These are phyloP conservation scores for Andrena hattorfiana DNA, from an alignment of 2,888 invertebrate species.

Conservation along the genomic window DNA sequence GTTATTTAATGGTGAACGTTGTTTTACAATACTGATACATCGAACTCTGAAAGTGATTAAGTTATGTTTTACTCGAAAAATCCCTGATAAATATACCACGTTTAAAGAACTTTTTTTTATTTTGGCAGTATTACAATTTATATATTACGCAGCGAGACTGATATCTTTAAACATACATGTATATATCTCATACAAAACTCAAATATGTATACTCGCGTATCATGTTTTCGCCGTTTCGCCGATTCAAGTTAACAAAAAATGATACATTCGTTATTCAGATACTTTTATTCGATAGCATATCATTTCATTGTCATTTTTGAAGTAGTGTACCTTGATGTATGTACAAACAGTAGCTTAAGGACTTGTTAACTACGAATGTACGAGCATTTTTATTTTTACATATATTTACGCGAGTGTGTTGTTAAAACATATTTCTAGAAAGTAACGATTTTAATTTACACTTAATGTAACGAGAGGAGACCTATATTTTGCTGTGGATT, in stretches of 20 bases:
- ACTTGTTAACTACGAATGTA: background rate
- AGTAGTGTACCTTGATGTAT: background rate
- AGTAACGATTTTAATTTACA: background rate
- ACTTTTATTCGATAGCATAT: background rate
- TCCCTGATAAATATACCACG: background rate
- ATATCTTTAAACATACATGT: conserved; percentile 10
- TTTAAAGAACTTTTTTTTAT: background rate
- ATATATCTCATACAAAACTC: background rate
- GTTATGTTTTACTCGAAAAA: background rate
- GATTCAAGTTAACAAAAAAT: background rate
- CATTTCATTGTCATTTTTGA: background rate
- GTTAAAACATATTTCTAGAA: conserved; percentile 7
- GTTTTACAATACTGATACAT: background rate
- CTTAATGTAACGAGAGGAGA: background rate
- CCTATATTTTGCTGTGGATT: background rate
- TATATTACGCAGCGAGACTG: conserved; percentile 17
- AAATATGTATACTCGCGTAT: background rate
- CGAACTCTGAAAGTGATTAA: background rate
- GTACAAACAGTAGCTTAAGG: background rate
- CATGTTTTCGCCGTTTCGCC: background rate
- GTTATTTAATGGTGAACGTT: background rate
- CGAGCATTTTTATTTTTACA: background rate
- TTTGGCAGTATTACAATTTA: conserved; percentile 16
- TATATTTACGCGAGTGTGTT: conserved; percentile 1
- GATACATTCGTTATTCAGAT: background rate